Percentiles rank a stretch among this genome's conserved stretches.
Evolutionary conservation across 2,888 invertebrate genomes (phyloP).

Genomic region (Opisthograptis luteolata): DNA sequence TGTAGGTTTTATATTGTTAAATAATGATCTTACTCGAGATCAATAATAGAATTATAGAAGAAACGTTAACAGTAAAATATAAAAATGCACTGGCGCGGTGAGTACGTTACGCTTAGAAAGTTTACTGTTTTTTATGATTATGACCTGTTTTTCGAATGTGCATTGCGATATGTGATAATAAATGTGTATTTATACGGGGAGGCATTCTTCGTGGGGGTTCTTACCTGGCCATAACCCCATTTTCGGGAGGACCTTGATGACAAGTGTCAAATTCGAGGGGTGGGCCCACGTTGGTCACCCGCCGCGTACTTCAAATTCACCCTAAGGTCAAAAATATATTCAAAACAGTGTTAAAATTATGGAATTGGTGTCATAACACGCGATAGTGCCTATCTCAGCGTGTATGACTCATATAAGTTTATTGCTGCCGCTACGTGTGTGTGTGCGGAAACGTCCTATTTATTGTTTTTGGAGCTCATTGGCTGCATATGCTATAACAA

Average conservation of each 20-base stretch:
- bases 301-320: slow-evolving; percentile 46
- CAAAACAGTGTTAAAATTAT: slow-evolving; percentile 44
- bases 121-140: slow-evolving; percentile 69
- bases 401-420: slow-evolving; percentile 75
- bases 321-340: slow-evolving; percentile 36
- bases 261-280: slow-evolving; percentile 79
- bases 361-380: slow-evolving; percentile 60
- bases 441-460: slow-evolving; percentile 74
- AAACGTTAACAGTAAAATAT: slow-evolving; percentile 97
- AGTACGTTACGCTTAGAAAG: slow-evolving; percentile 86
- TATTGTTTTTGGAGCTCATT: slow-evolving; percentile 70
- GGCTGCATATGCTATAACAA: slow-evolving; percentile 64
- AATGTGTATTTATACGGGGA: slow-evolving; percentile 38
- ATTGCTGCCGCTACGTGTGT: slow-evolving; percentile 60
- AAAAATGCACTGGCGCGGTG: slow-evolving; percentile 98
- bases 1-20: slow-evolving; percentile 83
- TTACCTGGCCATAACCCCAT: slow-evolving; percentile 69
- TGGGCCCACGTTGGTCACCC: slow-evolving; percentile 80
- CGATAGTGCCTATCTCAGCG: slow-evolving; percentile 71
- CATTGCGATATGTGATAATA: slow-evolving; percentile 37
- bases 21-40: slow-evolving; percentile 98
- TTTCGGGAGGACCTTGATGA: slow-evolving; percentile 70
- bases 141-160: slow-evolving; percentile 57
- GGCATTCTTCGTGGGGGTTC: slow-evolving; percentile 50
- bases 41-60: slow-evolving; percentile 99